Evolutionary conservation across 64 coral and sea anemone genomes (phyloP).

Genomic region (Platygyra sinensis): DNA sequence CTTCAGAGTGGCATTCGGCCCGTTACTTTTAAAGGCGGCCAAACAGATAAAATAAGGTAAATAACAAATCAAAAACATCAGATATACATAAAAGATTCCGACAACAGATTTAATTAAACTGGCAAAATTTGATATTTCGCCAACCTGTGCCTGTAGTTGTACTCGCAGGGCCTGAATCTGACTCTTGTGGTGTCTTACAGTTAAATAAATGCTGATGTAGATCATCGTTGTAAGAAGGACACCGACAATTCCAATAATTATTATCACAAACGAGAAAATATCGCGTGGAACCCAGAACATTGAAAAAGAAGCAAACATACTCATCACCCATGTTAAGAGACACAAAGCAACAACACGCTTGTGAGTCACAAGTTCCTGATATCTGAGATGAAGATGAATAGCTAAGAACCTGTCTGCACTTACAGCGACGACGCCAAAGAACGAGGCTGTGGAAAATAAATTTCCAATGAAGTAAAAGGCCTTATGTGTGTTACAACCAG

Average conservation of each 20-base stretch:
- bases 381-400: not conserved
- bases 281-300: not conserved
- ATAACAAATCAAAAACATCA: constrained; percentile 8
- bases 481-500: not conserved
- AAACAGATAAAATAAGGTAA: not conserved
- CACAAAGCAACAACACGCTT: not conserved
- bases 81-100: not conserved
- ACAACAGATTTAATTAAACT: not conserved
- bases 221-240: not conserved
- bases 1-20: not conserved
- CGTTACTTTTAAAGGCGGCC: not conserved
- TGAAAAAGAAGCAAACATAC: not conserved
- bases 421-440: not conserved
- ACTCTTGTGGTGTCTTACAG: not conserved
- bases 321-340: not conserved
- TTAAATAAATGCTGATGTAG: not conserved
- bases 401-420: constrained; percentile 4
- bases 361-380: not conserved
- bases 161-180: not conserved
- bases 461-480: not conserved
- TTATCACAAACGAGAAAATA: not conserved
- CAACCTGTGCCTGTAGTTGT: not conserved
- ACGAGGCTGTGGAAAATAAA: not conserved
- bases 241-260: not conserved
- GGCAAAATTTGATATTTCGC: not conserved